Percentiles rank a stretch among this genome's conserved stretches.
Conservation (phyloP, 2,888 invertebrate species). For the Cheiracanthium punctorium region DNA sequence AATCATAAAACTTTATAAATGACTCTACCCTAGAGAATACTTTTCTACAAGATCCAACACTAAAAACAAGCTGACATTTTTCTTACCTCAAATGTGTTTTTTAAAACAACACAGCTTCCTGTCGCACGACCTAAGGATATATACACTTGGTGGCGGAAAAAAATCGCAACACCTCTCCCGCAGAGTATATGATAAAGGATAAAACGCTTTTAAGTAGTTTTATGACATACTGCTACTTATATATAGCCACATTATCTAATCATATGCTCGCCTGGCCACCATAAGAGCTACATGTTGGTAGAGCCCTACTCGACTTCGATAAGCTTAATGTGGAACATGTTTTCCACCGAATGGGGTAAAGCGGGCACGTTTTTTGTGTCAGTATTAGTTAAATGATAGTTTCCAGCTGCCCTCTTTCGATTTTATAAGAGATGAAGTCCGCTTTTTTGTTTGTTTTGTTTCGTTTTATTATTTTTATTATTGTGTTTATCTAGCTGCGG, state of each 20-base stretch:
- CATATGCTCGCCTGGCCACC: conserved; percentile 33
- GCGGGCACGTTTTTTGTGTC: neutral
- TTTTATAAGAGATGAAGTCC: neutral
- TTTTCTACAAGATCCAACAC: neutral
- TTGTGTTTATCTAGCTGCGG: too few species aligned
- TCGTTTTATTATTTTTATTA: too few species aligned
- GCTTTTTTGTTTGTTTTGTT: neutral
- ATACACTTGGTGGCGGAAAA: neutral
- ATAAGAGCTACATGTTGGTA: conserved; percentile 21
- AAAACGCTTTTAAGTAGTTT: conserved; percentile 48
- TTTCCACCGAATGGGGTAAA: neutral
- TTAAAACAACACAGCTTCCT: conserved; percentile 5
- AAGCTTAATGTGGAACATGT: conserved; percentile 43
- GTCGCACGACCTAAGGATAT: neutral
- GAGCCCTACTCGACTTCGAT: conserved; percentile 39
- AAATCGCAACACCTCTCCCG: conserved; percentile 28
- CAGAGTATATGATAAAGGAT: conserved; percentile 31
- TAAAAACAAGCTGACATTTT: neutral
- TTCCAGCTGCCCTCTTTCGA: neutral
- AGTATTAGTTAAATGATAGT: conserved; percentile 14
- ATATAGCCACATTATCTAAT: conserved; percentile 39
- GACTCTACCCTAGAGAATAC: too few species aligned
- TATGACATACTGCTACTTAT: conserved; percentile 15
- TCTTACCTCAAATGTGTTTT: neutral
- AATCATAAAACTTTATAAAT: too few species aligned